Evolutionary conservation across 2,113 vertebrate genomes (phyloP).

Genomic region (Ginglymostoma cirratum): DNA sequence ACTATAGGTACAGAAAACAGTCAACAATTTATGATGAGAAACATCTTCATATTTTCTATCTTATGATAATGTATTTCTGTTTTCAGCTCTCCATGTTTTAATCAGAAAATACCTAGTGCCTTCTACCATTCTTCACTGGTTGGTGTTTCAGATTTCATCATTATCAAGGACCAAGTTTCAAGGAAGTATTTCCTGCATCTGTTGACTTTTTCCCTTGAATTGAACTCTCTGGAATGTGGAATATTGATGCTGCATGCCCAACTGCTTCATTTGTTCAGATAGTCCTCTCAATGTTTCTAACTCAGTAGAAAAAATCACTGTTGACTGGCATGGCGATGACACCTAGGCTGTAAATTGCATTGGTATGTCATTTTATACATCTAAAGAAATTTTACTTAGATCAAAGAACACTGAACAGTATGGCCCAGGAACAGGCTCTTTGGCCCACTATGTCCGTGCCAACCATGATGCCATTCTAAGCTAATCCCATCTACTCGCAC

Average conservation of each 20-base stretch:
- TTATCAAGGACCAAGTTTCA: constrained; percentile 17
- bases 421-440: too few relatives aligned
- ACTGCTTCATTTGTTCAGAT: background rate
- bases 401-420: background rate
- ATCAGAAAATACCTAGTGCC: background rate
- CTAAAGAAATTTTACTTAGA: background rate
- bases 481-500: too few relatives aligned
- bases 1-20: background rate
- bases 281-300: background rate
- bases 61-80: background rate
- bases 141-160: constrained; percentile 10
- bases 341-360: background rate
- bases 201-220: constrained; percentile 8
- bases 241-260: background rate
- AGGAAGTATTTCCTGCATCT: background rate
- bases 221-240: constrained; percentile 13
- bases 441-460: too few relatives aligned
- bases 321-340: background rate
- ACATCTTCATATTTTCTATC: background rate
- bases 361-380: background rate
- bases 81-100: background rate
- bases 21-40: background rate
- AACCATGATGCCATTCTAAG: too few relatives aligned
- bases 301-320: background rate
- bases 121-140: background rate